phyloP scores from a whole-genome alignment of 2,113 vertebrate genomes.

The Eudyptes chrysolophus region DNA sequence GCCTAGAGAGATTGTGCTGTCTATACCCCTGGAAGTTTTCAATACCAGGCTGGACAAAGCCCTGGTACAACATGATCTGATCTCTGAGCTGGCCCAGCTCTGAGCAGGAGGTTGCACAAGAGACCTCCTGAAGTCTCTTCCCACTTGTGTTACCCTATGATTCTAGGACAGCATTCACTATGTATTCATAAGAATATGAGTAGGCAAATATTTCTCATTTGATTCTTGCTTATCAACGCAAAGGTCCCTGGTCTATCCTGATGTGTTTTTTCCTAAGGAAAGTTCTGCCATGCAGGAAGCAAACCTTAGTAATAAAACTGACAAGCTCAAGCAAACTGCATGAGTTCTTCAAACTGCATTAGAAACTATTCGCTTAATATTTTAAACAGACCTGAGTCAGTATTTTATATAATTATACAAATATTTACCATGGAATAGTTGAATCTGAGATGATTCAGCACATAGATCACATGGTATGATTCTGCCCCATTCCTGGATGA shows the following conservation, averaged over 20 bases:
- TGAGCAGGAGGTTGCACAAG: background rate
- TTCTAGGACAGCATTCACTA: background rate
- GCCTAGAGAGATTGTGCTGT: background rate
- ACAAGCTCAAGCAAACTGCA: background rate
- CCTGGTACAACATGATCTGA: background rate
- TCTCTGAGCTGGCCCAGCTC: background rate
- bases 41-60: background rate
- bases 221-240: background rate
- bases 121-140: background rate
- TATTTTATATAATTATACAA: background rate
- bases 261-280: background rate
- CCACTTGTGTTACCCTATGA: background rate
- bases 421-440: background rate
- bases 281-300: background rate
- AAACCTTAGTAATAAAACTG: background rate
- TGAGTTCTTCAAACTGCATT: background rate
- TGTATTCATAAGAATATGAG: background rate
- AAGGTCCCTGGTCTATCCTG: background rate
- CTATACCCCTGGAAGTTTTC: background rate
- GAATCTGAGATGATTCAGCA: background rate
- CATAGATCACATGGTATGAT: background rate
- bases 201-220: background rate
- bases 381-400: background rate
- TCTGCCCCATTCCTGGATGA: background rate
- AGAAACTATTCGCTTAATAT: background rate